Base-by-base conservation (phyloP, 2,797 vertebrate species). In the Microctenopoma stevenorrisi region DNA sequence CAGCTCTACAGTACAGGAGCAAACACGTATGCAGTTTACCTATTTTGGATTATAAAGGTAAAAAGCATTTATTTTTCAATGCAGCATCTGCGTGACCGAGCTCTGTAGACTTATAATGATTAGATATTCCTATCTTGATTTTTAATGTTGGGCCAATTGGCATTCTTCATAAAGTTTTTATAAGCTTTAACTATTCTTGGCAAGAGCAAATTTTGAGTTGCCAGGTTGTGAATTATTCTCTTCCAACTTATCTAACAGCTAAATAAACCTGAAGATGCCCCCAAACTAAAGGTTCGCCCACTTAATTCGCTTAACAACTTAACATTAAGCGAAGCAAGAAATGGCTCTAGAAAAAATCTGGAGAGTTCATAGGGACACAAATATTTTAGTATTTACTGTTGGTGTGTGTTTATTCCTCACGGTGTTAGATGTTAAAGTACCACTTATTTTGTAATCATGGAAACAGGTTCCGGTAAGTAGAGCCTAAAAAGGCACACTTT, bases 401-500 rank as follows among this genome's bases (percentile, higher is more conserved):
- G 33, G 33, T 35, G 33, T 35, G 33, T 2, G 16, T 8, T 63
- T 6, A 69, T 15, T 43, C 14, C 26, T 26, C n/a, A 54, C 4
- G 13, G 3, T 52, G 37, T 68, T 38, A 2, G 18, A 2, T 15
- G 54, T 53, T 56, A 47, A 59, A 63, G 30, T 33, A 33, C 30
- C 30, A 37, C 8, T 37, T 10, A 9, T 37, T 9, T 11, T 9
- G 37, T 37, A 9, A 37, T 37, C 37, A 37, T 9, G 37, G 3
- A 37, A 37, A 37, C 3, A 7, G 30, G 30, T 33, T 33, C 33
- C 33, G 7, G 33, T 9, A 1, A 35, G 33, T 7, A 35, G 33
- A 35, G 7, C 33, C 33, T 35, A 35, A 35, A 35, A 59, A 58
- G 49, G 16, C 22, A 66, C 26, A 55, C 16, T 47, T 49, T 63